Conservation (phyloP, 1,140 invertebrate species). For the Procambarus clarkii region DNA sequence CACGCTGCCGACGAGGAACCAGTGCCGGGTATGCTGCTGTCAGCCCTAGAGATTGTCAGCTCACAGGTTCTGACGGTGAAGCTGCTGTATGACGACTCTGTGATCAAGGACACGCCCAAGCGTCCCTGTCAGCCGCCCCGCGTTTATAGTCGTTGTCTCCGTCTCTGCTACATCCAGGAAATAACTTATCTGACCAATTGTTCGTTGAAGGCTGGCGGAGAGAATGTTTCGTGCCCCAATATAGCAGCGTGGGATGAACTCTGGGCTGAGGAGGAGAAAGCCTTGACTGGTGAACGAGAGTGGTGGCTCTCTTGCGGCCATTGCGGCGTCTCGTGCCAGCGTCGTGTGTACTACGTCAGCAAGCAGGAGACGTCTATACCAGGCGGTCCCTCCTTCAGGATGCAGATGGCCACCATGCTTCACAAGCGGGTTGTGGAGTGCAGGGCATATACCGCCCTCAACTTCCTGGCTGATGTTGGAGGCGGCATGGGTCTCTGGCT, state of each 20-base stretch:
- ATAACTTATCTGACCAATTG: background rate
- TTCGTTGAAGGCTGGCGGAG: background rate
- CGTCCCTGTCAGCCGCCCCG: background rate
- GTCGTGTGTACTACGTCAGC: conserved; percentile 6
- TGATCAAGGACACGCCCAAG: background rate
- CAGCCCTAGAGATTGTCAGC: background rate
- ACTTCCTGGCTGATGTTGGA: conserved; percentile 27
- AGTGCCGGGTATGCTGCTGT: conserved; percentile 14
- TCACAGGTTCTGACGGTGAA: background rate
- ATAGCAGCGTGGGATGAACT: background rate
- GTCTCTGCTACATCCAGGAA: conserved; percentile 12
- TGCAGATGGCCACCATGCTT: background rate
- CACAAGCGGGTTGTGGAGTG: background rate
- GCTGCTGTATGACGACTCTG: background rate
- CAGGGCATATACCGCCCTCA: background rate
- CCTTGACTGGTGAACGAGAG: background rate
- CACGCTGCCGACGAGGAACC: conserved; percentile 10
- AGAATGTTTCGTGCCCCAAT: background rate
- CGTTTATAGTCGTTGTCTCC: background rate
- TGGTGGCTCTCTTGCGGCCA: conserved; percentile 13
- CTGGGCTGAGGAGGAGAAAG: background rate
- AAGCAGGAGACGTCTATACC: background rate
- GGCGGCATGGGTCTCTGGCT: conserved; percentile 19
- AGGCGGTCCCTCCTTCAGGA: background rate
- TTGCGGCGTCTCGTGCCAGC: background rate